phyloP scores from a whole-genome alignment of 2,797 vertebrate species.

The Denticeps clupeoides region DNA sequence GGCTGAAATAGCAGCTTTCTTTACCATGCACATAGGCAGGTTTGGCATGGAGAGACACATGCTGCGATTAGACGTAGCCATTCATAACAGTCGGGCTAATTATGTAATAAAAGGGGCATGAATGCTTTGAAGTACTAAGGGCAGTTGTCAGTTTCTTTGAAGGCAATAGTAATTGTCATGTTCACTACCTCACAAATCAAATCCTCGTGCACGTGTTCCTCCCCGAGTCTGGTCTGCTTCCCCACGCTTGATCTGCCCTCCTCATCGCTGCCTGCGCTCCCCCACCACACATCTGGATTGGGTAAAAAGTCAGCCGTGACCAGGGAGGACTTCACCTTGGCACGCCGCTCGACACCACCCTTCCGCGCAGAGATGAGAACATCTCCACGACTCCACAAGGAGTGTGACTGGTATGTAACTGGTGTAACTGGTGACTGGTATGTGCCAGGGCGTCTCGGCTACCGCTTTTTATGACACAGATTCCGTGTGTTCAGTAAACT shows the following conservation, averaged over 20 bases:
- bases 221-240: conserved; percentile 32
- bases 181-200: conserved; percentile 61
- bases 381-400: neutral
- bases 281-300: conserved; percentile 50
- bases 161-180: conserved; percentile 60
- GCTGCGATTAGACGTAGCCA: conserved; percentile 36
- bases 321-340: conserved; percentile 25
- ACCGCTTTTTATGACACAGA: neutral
- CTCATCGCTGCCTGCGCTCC: conserved; percentile 26
- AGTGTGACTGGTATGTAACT: no score
- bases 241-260: conserved; percentile 36
- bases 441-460: no score
- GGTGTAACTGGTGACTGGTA: no score
- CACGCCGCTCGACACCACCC: neutral
- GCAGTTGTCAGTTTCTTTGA: conserved; percentile 62
- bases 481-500: neutral
- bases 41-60: conserved; percentile 29
- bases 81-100: conserved; percentile 45
- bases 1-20: neutral
- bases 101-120: conserved; percentile 56
- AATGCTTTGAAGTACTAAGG: conserved; percentile 59
- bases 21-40: conserved; percentile 17
- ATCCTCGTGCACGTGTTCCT: conserved; percentile 50
- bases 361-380: neutral
- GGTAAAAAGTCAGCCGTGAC: conserved; percentile 24